Evolutionary conservation across 2,113 vertebrate species (phyloP).

Genomic region (Pygoscelis antarcticus): DNA sequence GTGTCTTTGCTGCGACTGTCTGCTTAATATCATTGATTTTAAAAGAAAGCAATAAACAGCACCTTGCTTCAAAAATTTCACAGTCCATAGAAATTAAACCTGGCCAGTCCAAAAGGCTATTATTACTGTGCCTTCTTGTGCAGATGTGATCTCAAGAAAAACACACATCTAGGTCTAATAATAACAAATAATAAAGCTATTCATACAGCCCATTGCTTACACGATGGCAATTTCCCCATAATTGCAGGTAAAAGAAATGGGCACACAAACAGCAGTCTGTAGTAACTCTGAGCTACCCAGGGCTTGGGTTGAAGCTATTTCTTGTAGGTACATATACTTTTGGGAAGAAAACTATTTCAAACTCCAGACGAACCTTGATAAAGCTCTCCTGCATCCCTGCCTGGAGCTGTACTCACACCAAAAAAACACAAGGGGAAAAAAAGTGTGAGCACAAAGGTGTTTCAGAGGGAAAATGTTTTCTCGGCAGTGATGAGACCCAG

Average conservation of each 20-base stretch:
- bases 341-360: neutral
- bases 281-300: neutral
- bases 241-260: slow-evolving; percentile 38
- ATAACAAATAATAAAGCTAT: slow-evolving; percentile 66
- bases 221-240: slow-evolving; percentile 31
- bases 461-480: neutral
- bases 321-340: slow-evolving; percentile 1
- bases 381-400: neutral
- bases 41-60: slow-evolving; percentile 23
- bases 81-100: slow-evolving; percentile 4
- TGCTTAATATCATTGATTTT: neutral
- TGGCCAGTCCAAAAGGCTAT: slow-evolving; percentile 7
- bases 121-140: slow-evolving; percentile 44
- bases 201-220: slow-evolving; percentile 51
- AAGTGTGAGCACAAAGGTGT: neutral
- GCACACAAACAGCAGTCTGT: slow-evolving; percentile 46
- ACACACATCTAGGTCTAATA: slow-evolving; percentile 52
- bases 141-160: slow-evolving; percentile 61
- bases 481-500: neutral
- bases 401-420: neutral
- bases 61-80: slow-evolving; percentile 31
- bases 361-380: neutral
- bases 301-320: neutral
- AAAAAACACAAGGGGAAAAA: neutral
- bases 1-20: neutral